Evolutionary conservation across 2,113 vertebrate species (phyloP).

Genomic region (Merops nubicus): DNA sequence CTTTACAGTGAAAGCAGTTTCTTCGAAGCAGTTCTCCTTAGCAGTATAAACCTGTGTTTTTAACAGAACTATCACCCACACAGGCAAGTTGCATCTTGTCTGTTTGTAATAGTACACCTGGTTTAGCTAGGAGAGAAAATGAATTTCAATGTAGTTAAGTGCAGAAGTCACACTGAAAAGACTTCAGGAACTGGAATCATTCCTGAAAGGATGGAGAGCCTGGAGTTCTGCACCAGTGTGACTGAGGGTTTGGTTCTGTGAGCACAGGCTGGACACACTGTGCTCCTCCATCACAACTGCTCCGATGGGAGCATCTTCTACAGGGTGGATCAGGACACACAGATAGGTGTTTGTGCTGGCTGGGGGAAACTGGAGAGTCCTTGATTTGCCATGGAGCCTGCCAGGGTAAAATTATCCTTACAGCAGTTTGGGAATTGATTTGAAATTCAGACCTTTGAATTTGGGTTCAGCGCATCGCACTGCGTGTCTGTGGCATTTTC

Average conservation of each 20-base stretch:
- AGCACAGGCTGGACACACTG: accelerated
- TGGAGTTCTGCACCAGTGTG: neutral
- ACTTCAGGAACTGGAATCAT: neutral
- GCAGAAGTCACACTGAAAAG: neutral
- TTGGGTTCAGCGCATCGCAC: accelerated
- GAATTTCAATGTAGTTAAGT: neutral
- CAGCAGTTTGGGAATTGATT: neutral
- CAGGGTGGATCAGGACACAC: accelerated
- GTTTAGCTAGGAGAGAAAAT: neutral
- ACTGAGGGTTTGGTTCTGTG: neutral
- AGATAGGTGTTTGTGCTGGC: neutral
- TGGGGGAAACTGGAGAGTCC: neutral
- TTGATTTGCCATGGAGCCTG: neutral
- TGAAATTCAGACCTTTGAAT: neutral
- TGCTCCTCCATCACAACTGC: neutral
- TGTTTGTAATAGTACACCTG: neutral
- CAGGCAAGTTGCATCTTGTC: neutral
- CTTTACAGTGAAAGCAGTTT: neutral
- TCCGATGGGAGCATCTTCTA: neutral
- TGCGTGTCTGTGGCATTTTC: accelerated
- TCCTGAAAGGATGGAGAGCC: neutral
- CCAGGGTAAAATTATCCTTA: neutral
- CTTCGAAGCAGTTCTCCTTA: neutral
- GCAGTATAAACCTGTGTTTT: neutral
- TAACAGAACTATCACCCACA: neutral